Evolutionary conservation across 2,113 vertebrate species (phyloP).

Genomic region (Odobenus rosmarus): DNA sequence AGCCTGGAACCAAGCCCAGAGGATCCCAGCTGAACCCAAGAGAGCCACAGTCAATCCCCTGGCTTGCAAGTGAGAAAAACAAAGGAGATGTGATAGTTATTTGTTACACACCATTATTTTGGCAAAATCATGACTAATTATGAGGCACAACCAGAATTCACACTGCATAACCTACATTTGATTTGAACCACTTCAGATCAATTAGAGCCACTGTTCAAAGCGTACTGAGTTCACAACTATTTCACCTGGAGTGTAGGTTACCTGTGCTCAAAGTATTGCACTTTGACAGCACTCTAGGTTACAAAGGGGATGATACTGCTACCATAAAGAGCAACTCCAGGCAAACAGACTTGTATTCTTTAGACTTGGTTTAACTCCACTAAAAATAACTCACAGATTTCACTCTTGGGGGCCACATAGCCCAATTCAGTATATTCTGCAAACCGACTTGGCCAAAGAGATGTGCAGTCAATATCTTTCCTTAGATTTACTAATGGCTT

Average conservation of each 20-base stretch:
- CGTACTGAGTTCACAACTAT: not conserved
- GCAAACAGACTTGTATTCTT: conserved; percentile 30
- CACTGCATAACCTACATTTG: conserved; percentile 7
- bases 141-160: conserved; percentile 38
- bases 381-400: conserved; percentile 61
- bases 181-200: conserved; percentile 56
- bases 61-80: conserved; percentile 16
- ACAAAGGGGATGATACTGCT: conserved; percentile 12
- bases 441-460: conserved; percentile 52
- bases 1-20: not conserved
- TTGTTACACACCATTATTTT: conserved; percentile 27
- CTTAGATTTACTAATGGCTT: conserved; percentile 62
- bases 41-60: not conserved
- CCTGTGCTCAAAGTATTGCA: conserved; percentile 14
- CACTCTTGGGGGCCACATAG: conserved; percentile 31
- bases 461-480: conserved; percentile 48
- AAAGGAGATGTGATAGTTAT: conserved; percentile 15
- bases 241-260: conserved; percentile 2
- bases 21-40: conserved; percentile 10
- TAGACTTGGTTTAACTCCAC: not conserved
- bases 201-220: not conserved
- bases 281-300: conserved; percentile 14
- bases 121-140: conserved; percentile 39
- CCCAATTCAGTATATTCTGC: conserved; percentile 58
- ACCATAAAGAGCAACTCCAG: conserved; percentile 37